Conservation (phyloP, 2,113 vertebrate species). For the Gymnogyps californianus region DNA sequence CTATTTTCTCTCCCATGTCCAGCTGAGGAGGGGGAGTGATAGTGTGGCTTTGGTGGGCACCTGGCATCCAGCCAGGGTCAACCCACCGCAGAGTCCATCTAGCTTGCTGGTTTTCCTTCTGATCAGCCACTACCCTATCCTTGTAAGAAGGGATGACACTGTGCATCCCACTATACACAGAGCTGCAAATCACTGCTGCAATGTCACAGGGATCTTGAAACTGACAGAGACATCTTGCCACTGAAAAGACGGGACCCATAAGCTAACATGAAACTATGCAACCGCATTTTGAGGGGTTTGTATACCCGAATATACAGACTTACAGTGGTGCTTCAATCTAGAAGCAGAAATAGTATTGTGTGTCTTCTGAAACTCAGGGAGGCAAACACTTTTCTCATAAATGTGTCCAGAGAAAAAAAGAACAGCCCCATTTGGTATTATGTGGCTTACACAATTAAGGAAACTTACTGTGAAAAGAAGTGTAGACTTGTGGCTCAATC, state of each 20-base stretch:
- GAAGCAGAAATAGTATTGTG: background rate
- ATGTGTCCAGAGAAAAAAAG: background rate
- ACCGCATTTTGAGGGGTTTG: background rate
- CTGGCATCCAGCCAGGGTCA: too few relatives aligned
- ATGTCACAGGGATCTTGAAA: background rate
- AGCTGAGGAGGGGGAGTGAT: too few relatives aligned
- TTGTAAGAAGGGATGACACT: background rate
- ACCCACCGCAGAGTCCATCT: background rate
- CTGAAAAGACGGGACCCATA: background rate
- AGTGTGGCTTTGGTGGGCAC: too few relatives aligned
- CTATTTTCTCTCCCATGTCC: too few relatives aligned
- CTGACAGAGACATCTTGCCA: background rate
- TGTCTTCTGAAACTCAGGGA: background rate
- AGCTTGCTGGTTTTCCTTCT: background rate
- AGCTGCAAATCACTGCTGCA: background rate
- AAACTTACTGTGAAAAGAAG: background rate
- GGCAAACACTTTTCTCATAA: background rate
- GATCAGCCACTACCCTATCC: background rate
- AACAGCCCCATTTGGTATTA: background rate
- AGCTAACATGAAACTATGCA: background rate
- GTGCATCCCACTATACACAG: background rate
- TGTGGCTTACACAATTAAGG: background rate
- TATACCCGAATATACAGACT: background rate
- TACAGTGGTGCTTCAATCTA: background rate
- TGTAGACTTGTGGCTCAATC: background rate